phyloP scores from a whole-genome alignment of 1,140 invertebrate species.

The Acromyrmex heyeri region DNA sequence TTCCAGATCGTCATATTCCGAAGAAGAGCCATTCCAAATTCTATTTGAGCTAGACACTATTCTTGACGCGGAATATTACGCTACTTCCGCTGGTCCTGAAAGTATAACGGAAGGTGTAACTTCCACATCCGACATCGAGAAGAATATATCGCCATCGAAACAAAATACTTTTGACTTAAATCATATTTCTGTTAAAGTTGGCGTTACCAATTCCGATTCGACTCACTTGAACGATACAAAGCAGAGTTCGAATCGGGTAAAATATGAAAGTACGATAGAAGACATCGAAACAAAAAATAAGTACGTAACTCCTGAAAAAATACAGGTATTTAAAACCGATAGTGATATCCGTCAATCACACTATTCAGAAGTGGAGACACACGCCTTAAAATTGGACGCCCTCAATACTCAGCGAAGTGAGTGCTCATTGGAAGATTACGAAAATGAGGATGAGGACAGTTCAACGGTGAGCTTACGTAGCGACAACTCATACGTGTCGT shows the following conservation, averaged over 20 bases:
- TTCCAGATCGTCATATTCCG: conserved; percentile 63
- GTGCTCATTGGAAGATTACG: conserved; percentile 12
- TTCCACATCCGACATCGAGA: conserved; percentile 15
- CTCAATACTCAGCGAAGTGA: conserved; percentile 13
- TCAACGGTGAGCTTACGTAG: conserved; percentile 84
- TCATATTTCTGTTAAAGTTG: conserved; percentile 15
- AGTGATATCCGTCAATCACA: background rate
- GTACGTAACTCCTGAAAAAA: background rate
- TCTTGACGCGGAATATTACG: conserved; percentile 83
- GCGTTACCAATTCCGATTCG: conserved; percentile 28
- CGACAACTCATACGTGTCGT: conserved; percentile 87
- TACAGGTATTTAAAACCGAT: background rate
- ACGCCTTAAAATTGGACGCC: background rate
- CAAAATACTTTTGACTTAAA: conserved; percentile 40
- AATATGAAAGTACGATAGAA: background rate
- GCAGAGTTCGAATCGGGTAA: background rate
- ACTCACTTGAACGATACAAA: conserved; percentile 20
- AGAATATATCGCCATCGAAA: background rate
- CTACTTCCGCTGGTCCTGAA: conserved; percentile 76
- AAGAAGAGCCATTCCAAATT: conserved; percentile 83
- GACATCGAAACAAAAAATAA: background rate
- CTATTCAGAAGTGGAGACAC: background rate
- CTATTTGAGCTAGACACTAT: conserved; percentile 83
- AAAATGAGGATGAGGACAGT: conserved; percentile 82
- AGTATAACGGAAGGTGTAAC: conserved; percentile 49